Percentiles rank a stretch among this genome's conserved stretches.
Evolutionary conservation across 53 echinoderm and acorn worm genomes (phyloP).

Genomic region (Echinometra lucunter): DNA sequence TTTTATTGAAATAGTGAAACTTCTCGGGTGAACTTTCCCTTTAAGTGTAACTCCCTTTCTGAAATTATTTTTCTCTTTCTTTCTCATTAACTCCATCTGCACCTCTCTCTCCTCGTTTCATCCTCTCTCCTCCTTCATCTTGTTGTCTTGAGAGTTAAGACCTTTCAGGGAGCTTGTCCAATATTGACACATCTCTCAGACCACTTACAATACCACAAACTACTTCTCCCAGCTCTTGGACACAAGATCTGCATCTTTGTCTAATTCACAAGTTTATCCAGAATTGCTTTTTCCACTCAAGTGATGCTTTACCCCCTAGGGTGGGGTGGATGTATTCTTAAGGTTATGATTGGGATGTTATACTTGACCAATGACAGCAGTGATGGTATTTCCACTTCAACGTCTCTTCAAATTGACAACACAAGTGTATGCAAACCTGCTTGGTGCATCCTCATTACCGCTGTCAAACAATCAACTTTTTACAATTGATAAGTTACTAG

Average conservation of each 20-base stretch:
- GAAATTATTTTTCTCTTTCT: background rate
- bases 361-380: background rate
- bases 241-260: slow-evolving; percentile 14
- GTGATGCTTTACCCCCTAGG: background rate
- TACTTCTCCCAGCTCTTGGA: background rate
- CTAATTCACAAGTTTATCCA: slow-evolving; percentile 18
- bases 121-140: background rate
- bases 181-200: slow-evolving; percentile 44
- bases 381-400: background rate
- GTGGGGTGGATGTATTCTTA: slow-evolving; percentile 8
- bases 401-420: background rate
- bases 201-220: slow-evolving; percentile 46
- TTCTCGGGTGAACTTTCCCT: too few relatives aligned
- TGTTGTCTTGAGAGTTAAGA: slow-evolving; percentile 45
- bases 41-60: background rate
- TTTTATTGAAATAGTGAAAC: too few relatives aligned
- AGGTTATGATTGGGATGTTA: slow-evolving; percentile 32
- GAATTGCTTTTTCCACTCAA: background rate
- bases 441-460: too few relatives aligned
- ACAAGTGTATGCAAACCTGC: too few relatives aligned
- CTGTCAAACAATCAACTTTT: slow-evolving; percentile 1
- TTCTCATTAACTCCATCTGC: background rate
- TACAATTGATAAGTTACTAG: background rate
- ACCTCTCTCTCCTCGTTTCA: background rate
- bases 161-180: slow-evolving; percentile 31